Evolutionary conservation across 1,140 invertebrate species (phyloP).

Genomic region (Trichoplusia ni): DNA sequence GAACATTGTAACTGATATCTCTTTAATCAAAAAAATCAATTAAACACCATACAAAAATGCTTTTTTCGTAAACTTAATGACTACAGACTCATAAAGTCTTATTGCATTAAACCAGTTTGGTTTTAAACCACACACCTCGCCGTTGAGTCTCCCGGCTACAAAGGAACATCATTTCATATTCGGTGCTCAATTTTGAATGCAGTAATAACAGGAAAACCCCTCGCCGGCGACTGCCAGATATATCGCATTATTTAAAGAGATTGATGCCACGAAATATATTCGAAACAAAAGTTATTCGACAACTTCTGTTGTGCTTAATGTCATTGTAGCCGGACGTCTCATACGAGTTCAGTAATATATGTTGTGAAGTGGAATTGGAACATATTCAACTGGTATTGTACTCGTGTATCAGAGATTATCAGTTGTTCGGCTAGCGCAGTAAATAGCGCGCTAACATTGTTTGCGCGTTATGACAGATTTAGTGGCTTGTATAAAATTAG

Average conservation of each 20-base stretch:
- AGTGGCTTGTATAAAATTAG: slow-evolving; percentile 56
- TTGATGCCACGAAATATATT: slow-evolving; percentile 10
- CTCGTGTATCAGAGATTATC: too few relatives aligned
- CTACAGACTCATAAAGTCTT: neutral
- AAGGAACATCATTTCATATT: slow-evolving; percentile 15
- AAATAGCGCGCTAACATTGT: neutral
- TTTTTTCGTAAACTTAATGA: too few relatives aligned
- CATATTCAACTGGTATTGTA: too few relatives aligned
- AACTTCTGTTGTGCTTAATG: neutral
- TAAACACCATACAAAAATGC: too few relatives aligned
- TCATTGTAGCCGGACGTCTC: too few relatives aligned
- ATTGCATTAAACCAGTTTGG: neutral
- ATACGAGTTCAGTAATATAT: too few relatives aligned
- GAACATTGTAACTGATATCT: too few relatives aligned
- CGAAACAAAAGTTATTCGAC: neutral
- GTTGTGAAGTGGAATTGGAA: too few relatives aligned
- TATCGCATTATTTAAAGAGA: slow-evolving; percentile 20
- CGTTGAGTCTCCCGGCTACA: neutral
- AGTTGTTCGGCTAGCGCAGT: neutral
- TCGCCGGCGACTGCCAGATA: neutral
- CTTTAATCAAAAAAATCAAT: too few relatives aligned
- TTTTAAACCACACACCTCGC: too few relatives aligned
- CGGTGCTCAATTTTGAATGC: slow-evolving; percentile 16
- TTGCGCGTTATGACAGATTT: slow-evolving; percentile 11
- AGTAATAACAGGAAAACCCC: slow-evolving; percentile 10